A percentile compares a stretch with the other conserved stretches of the same genome.
Conservation (phyloP, 1,140 invertebrate species). For the Lasioglossum baleicum region DNA sequence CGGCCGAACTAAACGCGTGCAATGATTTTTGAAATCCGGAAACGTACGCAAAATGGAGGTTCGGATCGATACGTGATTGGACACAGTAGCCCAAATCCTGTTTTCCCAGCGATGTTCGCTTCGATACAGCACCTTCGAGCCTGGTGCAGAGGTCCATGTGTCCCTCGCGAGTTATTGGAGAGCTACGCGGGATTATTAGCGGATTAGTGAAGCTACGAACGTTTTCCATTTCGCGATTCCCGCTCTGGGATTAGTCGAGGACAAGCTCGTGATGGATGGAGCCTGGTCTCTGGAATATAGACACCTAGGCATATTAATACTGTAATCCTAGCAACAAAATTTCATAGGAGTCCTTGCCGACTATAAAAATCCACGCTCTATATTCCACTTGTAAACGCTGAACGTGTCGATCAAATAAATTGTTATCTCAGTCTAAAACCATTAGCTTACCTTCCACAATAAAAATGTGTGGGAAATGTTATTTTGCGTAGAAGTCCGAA, state of each 20-base stretch:
- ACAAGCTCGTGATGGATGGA: conserved; percentile 4
- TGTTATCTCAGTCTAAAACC: too few species aligned
- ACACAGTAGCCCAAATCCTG: neutral
- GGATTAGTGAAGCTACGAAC: conserved; percentile 54
- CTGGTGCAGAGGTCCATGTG: neutral
- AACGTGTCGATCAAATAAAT: neutral
- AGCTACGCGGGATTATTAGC: conserved; percentile 48
- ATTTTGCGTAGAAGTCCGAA: too few species aligned
- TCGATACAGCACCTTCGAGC: neutral
- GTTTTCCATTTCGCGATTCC: conserved; percentile 50
- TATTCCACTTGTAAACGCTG: neutral
- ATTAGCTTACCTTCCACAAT: too few species aligned
- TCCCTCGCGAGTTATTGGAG: conserved; percentile 32
- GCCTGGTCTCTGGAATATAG: neutral
- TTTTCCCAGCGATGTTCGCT: neutral
- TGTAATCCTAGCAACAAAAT: neutral
- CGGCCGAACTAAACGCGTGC: too few species aligned
- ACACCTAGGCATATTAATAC: neutral
- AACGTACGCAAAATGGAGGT: too few species aligned
- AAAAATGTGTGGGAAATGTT: too few species aligned
- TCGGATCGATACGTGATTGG: neutral
- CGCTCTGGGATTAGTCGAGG: neutral
- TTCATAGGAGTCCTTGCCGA: neutral
- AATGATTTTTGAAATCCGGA: too few species aligned
- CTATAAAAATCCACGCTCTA: neutral